Percentiles rank a stretch among this genome's conserved stretches.
These are phyloP conservation scores for Yponomeuta cagnagella DNA, from an alignment of 2,888 invertebrate genomes.

Conservation along the genomic window DNA sequence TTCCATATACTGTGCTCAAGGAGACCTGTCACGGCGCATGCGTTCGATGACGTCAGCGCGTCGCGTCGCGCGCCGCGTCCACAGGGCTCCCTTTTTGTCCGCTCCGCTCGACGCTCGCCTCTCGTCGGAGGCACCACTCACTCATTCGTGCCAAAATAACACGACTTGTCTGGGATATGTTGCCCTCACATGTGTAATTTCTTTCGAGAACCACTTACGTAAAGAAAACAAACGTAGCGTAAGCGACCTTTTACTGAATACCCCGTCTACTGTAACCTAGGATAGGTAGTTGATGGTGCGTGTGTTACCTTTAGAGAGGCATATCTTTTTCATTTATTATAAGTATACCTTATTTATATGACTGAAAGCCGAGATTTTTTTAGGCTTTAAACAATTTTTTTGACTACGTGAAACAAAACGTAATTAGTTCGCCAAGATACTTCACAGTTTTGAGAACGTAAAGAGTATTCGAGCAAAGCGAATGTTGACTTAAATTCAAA, in stretches of 20 bases:
- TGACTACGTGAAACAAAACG: too few species aligned
- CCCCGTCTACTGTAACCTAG: too few species aligned
- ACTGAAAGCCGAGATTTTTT: too few species aligned
- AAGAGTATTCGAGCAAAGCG: too few species aligned
- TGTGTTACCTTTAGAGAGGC: too few species aligned
- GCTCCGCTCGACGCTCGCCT: slow-evolving; percentile 26
- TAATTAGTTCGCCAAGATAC: too few species aligned
- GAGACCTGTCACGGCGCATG: slow-evolving; percentile 53
- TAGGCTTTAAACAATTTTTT: too few species aligned
- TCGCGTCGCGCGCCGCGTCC: slow-evolving; percentile 32
- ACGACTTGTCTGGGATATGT: not conserved
- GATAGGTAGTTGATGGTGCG: too few species aligned
- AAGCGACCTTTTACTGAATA: too few species aligned
- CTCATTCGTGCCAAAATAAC: not conserved
- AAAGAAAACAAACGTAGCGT: not conserved
- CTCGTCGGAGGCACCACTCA: not conserved
- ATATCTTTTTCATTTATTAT: too few species aligned
- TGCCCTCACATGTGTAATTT: not conserved
- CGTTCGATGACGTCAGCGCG: slow-evolving; percentile 64
- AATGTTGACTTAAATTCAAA: not conserved
- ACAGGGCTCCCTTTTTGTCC: slow-evolving; percentile 20
- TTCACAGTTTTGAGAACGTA: too few species aligned
- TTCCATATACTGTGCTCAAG: slow-evolving; percentile 29
- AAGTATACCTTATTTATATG: too few species aligned
- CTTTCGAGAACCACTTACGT: not conserved